Base-by-base conservation (phyloP, 2,113 vertebrate genomes). In the Proteles cristata region DNA sequence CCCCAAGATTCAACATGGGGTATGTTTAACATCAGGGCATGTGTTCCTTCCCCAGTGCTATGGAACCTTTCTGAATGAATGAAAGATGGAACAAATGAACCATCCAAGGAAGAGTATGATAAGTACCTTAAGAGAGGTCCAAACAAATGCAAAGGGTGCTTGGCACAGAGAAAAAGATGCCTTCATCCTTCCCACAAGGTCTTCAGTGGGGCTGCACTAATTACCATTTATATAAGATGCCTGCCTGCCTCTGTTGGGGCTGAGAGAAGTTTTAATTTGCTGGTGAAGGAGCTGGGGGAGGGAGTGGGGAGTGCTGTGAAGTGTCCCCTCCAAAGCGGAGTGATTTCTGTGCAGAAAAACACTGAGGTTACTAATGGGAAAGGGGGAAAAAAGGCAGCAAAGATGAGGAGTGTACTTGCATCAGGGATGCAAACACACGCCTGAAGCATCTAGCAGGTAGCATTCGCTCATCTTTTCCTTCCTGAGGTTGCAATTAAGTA, bases 221-320 rank as follows among this genome's bases (percentile, higher is more conserved):
- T 97, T 80, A 94, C 53, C 85, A 96, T 88, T 95, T 96, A 58
- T 93, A 39, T 79, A 91, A 92, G 95, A 88, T 58, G 48, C 48
- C 48, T 84, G 53, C 74, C 77, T 93, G 73, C 61, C 68, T 91
- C 73, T 86, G 77, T 68, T 86, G 93, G 82, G 31, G 39, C 90
- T 92, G 23, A 92, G 93, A 66, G 93, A 63, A 87, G 69, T 79
- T 95, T 85, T 93, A 79, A 95, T 95, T 96, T 95, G 73, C 88
- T 79, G 12, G 53, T 88, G 82, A 93, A 93, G 82, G 74, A 95
- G 82, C 35, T 89, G 16, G 31, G 45, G 39, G 53, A 90, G 74
- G 69, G 45, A 65, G 43, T n/a, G 19, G 33, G 61, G 61, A 94
- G 58, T 48, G 31, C 76, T 88, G 48, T 94, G 63, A 90, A 96